Base-by-base conservation (phyloP, 2,888 invertebrate species). In the Halocaridina rubra region DNA sequence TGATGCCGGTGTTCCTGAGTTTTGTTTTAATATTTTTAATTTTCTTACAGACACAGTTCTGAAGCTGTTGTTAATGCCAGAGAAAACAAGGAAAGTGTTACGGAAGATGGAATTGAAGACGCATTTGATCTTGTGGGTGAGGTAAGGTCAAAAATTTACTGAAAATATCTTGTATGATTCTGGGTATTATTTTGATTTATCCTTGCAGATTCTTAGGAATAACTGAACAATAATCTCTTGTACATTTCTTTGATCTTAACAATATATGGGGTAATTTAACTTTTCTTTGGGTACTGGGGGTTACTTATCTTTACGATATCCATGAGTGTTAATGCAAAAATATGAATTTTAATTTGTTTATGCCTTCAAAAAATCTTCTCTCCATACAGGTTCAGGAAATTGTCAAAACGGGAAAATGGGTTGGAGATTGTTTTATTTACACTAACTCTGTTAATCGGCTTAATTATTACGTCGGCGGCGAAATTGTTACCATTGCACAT, bases 351-450 rank as follows among this genome's bases (percentile, higher is more conserved):
- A n/a, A n/a, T n/a, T n/a, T n/a, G n/a, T n/a, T n/a, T n/a, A n/a
- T n/a, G n/a, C n/a, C n/a, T n/a, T n/a, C n/a, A n/a, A n/a, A n/a
- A n/a, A n/a, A n/a, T n/a, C n/a, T n/a, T n/a, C n/a, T n/a, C n/a
- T n/a, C n/a, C n/a, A n/a, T n/a, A n/a, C n/a, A 97, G 91, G 94
- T 98, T 80, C 96, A 94, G 89, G 99, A 99, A 91, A 93, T 94
- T 24, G 98, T 99, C 0, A 96, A 96, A 91, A 98, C 98, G 0
- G 98, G 98, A 3, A 91, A 97, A 16, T 99, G 98, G 98, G 97
- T 99, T 13, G 98, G 99, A 3, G 99, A 99, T 91, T 99, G 99
- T 91, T 99, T 99, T 91, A 98, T 99, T 89, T 99, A 99, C 92
- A 99, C 99, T 0, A 99, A 99, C 91, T 95, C 96, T 33, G 95